phyloP scores from a whole-genome alignment of 1,140 invertebrate species.

The Diorhabda carinulata region DNA sequence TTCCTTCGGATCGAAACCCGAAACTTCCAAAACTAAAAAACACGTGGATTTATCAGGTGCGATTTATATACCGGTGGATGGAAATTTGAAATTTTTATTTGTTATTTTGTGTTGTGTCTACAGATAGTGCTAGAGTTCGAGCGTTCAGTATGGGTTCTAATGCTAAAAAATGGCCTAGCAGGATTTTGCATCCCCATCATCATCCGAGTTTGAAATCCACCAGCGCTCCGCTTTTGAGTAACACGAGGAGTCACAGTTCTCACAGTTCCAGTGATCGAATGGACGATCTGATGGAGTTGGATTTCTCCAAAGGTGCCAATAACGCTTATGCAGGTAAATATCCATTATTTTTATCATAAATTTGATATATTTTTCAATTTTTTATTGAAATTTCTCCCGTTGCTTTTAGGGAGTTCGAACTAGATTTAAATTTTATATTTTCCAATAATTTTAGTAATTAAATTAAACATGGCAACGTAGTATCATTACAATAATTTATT shows the following conservation, averaged over 20 bases:
- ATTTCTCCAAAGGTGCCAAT: conserved; percentile 55
- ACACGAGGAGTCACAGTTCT: conserved; percentile 52
- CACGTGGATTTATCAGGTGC: conserved; percentile 43
- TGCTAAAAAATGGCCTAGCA: conserved; percentile 47
- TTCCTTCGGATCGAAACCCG: conserved; percentile 73
- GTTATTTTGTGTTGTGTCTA: conserved; percentile 13
- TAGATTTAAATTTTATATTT: no score
- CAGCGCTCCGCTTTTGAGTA: conserved; percentile 56
- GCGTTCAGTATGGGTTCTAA: conserved; percentile 70
- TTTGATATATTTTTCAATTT: no score
- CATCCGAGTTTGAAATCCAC: conserved; percentile 52
- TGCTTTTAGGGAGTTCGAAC: no score
- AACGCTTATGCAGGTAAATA: background rate
- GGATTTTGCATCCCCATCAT: conserved; percentile 41
- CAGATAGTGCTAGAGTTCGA: conserved; percentile 52
- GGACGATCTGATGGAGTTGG: conserved; percentile 77
- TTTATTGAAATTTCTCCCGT: no score
- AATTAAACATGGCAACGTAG: no score
- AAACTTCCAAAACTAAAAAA: conserved; percentile 46
- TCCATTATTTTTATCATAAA: background rate
- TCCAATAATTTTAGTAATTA: no score
- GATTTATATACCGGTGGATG: background rate
- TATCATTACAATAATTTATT: no score
- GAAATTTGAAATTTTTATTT: background rate
- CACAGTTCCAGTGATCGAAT: conserved; percentile 64